Evolutionary conservation across 2,888 invertebrate genomes (phyloP).

Genomic region (Latrodectus hesperus): DNA sequence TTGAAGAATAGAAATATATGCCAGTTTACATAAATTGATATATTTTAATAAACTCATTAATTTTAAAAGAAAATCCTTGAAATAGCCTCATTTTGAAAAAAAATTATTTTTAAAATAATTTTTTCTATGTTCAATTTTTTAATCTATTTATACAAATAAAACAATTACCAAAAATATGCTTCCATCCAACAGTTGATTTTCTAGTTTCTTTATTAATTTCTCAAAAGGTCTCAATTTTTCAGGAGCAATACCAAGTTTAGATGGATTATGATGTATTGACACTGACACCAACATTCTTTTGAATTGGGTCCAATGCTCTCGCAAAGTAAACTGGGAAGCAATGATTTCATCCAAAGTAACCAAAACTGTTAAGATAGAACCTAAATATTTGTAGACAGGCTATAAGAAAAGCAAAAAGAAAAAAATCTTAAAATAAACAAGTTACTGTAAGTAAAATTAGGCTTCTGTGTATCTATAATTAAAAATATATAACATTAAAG

Average conservation of each 20-base stretch:
- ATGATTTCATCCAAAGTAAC: constrained; percentile 82
- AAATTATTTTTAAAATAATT: too few species aligned
- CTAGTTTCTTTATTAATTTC: constrained; percentile 83
- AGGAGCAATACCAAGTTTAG: constrained; percentile 79
- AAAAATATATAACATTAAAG: too few species aligned
- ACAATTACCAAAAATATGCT: constrained; percentile 81
- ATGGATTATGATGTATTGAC: constrained; percentile 81
- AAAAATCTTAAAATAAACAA: not conserved
- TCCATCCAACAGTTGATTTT: constrained; percentile 81
- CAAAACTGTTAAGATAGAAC: constrained; percentile 77
- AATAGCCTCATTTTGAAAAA: too few species aligned
- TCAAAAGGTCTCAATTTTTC: constrained; percentile 82
- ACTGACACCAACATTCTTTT: constrained; percentile 84
- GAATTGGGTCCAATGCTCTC: constrained; percentile 86
- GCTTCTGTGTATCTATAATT: too few species aligned
- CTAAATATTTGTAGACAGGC: constrained; percentile 76
- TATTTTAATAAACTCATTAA: too few species aligned
- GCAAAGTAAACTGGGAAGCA: constrained; percentile 78
- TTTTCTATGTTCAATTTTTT: not conserved
- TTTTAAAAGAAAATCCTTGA: too few species aligned
- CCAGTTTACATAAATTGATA: too few species aligned
- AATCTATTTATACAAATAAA: not conserved
- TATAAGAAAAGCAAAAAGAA: constrained; percentile 36
- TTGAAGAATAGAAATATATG: too few species aligned
- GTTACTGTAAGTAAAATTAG: not conserved